Percentiles rank a stretch among this genome's conserved stretches.
phyloP scores from a whole-genome alignment of 2,888 invertebrate genomes.

The Eueremaeus valkanovi region DNA sequence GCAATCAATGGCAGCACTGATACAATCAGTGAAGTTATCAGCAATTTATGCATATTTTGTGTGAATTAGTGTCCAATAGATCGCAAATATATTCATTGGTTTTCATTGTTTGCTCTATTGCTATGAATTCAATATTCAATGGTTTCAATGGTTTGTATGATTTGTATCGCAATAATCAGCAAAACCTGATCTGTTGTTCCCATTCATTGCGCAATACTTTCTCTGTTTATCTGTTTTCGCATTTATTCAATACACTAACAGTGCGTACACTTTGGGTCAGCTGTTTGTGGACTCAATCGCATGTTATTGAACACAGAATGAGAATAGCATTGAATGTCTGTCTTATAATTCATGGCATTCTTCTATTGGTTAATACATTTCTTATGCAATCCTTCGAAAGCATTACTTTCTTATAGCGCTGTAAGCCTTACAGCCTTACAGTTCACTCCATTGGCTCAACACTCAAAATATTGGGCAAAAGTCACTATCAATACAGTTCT shows the following conservation, averaged over 20 bases:
- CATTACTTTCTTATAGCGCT: no score
- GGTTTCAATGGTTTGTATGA: neutral
- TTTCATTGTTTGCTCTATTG: neutral
- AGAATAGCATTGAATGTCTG: neutral
- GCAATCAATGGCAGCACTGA: neutral
- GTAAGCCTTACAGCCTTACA: no score
- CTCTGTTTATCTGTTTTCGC: neutral
- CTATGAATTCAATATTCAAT: neutral
- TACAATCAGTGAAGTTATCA: neutral
- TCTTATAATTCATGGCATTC: neutral
- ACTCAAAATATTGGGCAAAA: no score
- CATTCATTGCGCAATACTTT: conserved; percentile 4
- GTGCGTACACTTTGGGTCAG: neutral
- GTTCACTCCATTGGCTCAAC: no score
- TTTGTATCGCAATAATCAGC: no score
- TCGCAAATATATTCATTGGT: neutral
- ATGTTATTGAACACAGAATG: neutral
- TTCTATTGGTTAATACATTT: neutral
- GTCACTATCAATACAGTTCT: no score
- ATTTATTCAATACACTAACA: neutral
- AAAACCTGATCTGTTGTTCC: neutral
- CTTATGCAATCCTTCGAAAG: conserved; percentile 15
- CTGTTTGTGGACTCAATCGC: neutral
- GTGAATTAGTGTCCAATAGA: neutral
- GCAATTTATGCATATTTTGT: conserved; percentile 8